phyloP scores from a whole-genome alignment of 2,797 vertebrate species.

The Anniella stebbinsi region DNA sequence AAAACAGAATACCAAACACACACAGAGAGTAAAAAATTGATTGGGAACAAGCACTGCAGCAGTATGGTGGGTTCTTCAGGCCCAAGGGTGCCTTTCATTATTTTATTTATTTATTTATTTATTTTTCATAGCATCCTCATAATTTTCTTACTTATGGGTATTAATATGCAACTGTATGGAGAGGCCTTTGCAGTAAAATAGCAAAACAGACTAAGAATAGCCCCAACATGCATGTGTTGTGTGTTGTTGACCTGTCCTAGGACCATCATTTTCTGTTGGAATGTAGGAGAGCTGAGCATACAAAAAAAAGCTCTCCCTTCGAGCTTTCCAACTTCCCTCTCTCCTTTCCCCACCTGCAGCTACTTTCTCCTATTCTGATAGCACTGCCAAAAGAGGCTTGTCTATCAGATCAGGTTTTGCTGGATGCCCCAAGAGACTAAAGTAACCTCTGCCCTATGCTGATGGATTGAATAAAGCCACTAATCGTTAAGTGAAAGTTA shows the following conservation, averaged over 20 bases:
- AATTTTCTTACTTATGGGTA: background rate
- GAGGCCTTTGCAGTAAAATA: background rate
- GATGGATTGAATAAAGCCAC: constrained; percentile 79
- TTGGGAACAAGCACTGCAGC: background rate
- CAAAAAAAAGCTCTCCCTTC: constrained; percentile 47
- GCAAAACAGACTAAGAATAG: background rate
- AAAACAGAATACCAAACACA: background rate
- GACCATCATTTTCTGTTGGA: constrained; percentile 45
- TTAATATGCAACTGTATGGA: background rate
- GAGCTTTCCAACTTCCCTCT: constrained; percentile 33
- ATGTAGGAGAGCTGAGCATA: constrained; percentile 38
- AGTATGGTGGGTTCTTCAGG: background rate
- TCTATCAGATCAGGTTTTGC: constrained; percentile 72
- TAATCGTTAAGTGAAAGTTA: constrained; percentile 78
- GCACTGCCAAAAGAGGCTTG: constrained; percentile 54
- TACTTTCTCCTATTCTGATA: constrained; percentile 51
- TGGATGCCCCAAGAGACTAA: constrained; percentile 68
- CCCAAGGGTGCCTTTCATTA: background rate
- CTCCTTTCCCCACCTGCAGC: constrained; percentile 58
- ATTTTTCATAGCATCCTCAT: background rate
- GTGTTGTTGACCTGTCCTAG: constrained; percentile 33
- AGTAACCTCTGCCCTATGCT: constrained; percentile 71
- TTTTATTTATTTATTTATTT: background rate
- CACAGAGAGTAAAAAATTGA: background rate
- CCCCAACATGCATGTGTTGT: constrained; percentile 23